Evolutionary conservation across 2,113 vertebrate genomes (phyloP), one percentile per base, ranked within the genome.

Genomic region (Rhea pennata): DNA sequence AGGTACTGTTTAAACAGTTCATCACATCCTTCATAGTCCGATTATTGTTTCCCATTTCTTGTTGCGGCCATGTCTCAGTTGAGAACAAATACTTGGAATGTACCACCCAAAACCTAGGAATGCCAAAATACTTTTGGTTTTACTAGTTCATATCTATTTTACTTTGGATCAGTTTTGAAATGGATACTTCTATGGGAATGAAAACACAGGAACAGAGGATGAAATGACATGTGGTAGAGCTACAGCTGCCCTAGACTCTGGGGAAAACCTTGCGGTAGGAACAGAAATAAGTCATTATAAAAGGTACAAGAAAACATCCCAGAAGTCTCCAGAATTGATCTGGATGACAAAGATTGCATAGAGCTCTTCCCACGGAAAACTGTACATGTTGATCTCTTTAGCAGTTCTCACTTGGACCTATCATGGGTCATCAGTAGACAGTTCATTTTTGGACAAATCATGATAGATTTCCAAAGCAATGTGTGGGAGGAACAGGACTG

Each of bases 321-420:
- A 65, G 91, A 96, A 48, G 48, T 95, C 42, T 91, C 81, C 46
- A 67, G 64, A 71, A 75, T 56, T 93, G 61, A 46, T 94, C 87
- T 86, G 53, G 80, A 89, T 90, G 83, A 80, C 59, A 76, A 56
- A 83, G 66, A 82, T 14, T 79, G n/a, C 40, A 78, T 23, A 69
- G 72, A 88, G 50, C 58, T 72, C 78, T 95, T 94, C 93, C 92
- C 81, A 96, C 90, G 91, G 93, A 95, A 94, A 96, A 84, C 31
- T 13, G 7, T 82, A 50, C 4, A 10, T 62, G 64, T 71, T 16
- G 48, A 67, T 58, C 61, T 89, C 65, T 88, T 84, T 66, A 96
- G 50, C 77, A 33, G 71, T 93, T 62, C 81, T 3, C 9, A 95
- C 88, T 93, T 91, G 84, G 27, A 90, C 75, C 78, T 95, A 88